A percentile compares a stretch with the other conserved stretches of the same genome.
phyloP scores from a whole-genome alignment of 2,113 vertebrate species.

The Myxocyprinus asiaticus region DNA sequence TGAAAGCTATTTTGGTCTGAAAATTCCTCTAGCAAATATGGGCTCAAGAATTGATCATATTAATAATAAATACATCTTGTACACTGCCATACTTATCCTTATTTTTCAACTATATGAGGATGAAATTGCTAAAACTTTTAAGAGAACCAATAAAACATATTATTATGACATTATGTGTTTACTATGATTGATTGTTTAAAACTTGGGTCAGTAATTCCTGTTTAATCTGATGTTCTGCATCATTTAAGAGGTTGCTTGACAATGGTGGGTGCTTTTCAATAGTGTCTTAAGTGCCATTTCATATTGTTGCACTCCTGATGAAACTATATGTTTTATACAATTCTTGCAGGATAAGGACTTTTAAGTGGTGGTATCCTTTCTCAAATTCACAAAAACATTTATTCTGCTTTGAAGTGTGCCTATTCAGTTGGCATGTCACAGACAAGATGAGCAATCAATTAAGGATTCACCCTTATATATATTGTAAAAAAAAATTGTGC shows the following conservation, averaged over 20 bases:
- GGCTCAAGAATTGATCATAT: neutral
- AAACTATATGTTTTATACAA: no score
- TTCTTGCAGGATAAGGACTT: no score
- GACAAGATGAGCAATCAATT: no score
- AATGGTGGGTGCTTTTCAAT: neutral
- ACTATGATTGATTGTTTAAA: constrained; percentile 7
- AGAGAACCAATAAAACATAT: neutral
- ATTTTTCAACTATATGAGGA: neutral
- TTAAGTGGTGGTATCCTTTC: no score
- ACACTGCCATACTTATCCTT: neutral
- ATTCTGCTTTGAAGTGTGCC: no score
- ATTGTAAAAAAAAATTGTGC: no score
- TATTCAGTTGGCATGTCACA: no score
- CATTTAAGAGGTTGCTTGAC: neutral
- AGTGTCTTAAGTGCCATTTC: no score
- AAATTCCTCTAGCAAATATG: neutral
- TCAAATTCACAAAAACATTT: no score
- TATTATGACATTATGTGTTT: neutral
- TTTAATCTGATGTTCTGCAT: neutral
- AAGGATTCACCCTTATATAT: no score
- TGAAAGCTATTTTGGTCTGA: neutral
- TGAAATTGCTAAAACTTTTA: neutral
- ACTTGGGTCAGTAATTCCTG: neutral
- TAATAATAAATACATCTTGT: no score
- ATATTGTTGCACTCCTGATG: no score